A percentile compares a stretch with the other conserved stretches of the same genome.
Conservation (phyloP, 1,140 invertebrate species). For the Ceratina calcarata region DNA sequence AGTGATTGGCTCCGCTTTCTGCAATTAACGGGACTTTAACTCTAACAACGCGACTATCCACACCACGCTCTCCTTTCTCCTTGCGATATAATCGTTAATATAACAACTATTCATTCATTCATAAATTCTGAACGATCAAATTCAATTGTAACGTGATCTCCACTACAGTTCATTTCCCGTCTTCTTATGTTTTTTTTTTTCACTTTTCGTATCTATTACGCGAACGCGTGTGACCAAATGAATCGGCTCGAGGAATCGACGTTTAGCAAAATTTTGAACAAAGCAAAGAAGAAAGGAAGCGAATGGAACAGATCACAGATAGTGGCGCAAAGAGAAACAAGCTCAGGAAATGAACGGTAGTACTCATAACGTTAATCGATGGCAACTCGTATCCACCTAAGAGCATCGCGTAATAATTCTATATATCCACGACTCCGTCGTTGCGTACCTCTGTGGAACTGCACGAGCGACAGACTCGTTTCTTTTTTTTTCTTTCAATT, state of each 20-base stretch:
- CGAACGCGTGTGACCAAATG: slow-evolving; percentile 21
- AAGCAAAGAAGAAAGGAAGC: slow-evolving; percentile 29
- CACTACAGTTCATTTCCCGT: slow-evolving; percentile 72
- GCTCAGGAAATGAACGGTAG: slow-evolving; percentile 72
- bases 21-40: slow-evolving; percentile 17
- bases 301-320: slow-evolving; percentile 10
- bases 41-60: slow-evolving; percentile 46
- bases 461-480: slow-evolving; percentile 59
- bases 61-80: slow-evolving; percentile 50
- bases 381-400: slow-evolving; percentile 69
- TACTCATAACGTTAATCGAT: slow-evolving; percentile 71
- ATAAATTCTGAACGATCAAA: slow-evolving; percentile 81
- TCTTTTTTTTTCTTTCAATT: slow-evolving; percentile 7
- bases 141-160: slow-evolving; percentile 79
- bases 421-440: slow-evolving; percentile 54
- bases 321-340: neutral
- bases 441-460: slow-evolving; percentile 53
- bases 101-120: slow-evolving; percentile 79
- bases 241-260: neutral
- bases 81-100: slow-evolving; percentile 77
- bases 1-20: slow-evolving; percentile 3
- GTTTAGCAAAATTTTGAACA: neutral
- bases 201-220: neutral
- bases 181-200: slow-evolving; percentile 14
- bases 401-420: slow-evolving; percentile 61